These are phyloP conservation scores for Drosophila mayaguana DNA, from an alignment of 2,888 invertebrate genomes.

Conservation along the genomic window DNA sequence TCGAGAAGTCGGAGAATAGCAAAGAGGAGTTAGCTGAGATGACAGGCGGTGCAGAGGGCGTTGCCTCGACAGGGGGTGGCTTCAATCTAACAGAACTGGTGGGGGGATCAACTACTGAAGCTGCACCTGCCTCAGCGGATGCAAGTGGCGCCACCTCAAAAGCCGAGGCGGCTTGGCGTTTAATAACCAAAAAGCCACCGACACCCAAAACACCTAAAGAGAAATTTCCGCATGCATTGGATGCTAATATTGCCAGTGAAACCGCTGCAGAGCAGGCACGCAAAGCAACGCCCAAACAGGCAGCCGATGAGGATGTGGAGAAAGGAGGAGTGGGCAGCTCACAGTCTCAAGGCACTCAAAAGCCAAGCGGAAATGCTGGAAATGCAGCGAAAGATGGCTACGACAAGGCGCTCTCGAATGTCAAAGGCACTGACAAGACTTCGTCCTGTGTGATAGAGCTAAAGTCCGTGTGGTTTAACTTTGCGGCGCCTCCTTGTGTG, in stretches of 20 bases:
- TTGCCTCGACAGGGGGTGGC: constrained; percentile 53
- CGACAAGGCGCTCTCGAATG: constrained; percentile 86
- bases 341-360: constrained; percentile 42
- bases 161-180: constrained; percentile 84
- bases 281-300: constrained; percentile 64
- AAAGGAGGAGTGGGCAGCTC: constrained; percentile 57
- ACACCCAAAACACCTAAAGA: constrained; percentile 88
- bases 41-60: constrained; percentile 66
- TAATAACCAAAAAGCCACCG: constrained; percentile 86
- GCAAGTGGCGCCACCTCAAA: constrained; percentile 80
- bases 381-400: constrained; percentile 73
- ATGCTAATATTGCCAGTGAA: constrained; percentile 78
- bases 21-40: constrained; percentile 86
- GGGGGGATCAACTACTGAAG: constrained; percentile 47
- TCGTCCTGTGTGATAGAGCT: constrained; percentile 95
- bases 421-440: constrained; percentile 89
- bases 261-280: constrained; percentile 51
- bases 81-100: constrained; percentile 81
- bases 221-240: constrained; percentile 84
- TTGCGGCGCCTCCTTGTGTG: constrained; percentile 97
- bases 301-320: constrained; percentile 85
- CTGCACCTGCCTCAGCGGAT: constrained; percentile 35
- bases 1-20: constrained; percentile 89
- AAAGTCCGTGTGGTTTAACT: constrained; percentile 97
- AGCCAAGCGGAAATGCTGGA: constrained; percentile 20